These are phyloP conservation scores for Cinclus cinclus DNA, from an alignment of 2,113 vertebrate species.

Conservation along the genomic window DNA sequence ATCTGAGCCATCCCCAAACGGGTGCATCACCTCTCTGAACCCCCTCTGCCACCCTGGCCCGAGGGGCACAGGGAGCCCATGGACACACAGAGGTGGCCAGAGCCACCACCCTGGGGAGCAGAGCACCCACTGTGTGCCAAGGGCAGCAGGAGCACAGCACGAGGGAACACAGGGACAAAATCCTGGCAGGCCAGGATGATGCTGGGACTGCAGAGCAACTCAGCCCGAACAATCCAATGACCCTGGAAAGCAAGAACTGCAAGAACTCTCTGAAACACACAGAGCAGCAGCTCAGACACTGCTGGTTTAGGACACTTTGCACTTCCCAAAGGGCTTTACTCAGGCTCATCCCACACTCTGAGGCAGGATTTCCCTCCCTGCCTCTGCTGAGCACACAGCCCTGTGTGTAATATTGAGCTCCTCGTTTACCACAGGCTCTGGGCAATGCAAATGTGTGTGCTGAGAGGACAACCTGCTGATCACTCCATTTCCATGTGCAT, in stretches of 20 bases:
- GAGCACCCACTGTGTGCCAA: neutral
- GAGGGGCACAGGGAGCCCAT: neutral
- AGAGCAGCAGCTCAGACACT: neutral
- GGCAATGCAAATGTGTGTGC: neutral
- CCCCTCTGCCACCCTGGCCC: neutral
- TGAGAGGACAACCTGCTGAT: slow-evolving; percentile 38
- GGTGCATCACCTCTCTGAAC: neutral
- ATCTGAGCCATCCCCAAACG: neutral
- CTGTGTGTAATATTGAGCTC: slow-evolving; percentile 35
- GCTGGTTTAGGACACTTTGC: neutral
- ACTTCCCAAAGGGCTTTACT: slow-evolving; percentile 37
- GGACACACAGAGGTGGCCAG: neutral
- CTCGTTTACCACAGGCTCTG: neutral
- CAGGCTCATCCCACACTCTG: neutral
- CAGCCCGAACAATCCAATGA: neutral
- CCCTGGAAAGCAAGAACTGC: neutral
- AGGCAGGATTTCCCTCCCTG: neutral
- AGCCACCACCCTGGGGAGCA: neutral
- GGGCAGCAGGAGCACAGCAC: neutral
- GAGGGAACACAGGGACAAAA: rapidly evolving
- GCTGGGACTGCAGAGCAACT: neutral
- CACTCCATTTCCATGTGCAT: neutral
- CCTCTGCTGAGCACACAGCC: neutral
- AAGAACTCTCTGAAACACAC: neutral
- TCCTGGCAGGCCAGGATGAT: neutral